Conservation (phyloP, 2,113 vertebrate genomes). For the Actenoides lindsayi region DNA sequence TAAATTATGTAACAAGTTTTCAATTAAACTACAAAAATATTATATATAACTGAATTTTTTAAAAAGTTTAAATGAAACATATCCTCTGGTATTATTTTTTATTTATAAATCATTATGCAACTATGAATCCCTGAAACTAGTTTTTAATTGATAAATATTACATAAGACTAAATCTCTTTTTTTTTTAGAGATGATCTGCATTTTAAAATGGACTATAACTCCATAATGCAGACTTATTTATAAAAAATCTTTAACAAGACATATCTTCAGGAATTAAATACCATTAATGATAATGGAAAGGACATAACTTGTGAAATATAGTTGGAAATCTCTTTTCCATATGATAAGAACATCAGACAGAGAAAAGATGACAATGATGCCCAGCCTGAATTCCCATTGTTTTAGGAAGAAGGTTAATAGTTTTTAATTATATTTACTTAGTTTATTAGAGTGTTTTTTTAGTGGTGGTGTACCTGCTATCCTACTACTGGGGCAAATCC, state of each 20-base stretch:
- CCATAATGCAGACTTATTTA: neutral
- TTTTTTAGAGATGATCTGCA: neutral
- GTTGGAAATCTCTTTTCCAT: neutral
- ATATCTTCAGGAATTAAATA: conserved; percentile 38
- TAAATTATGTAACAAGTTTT: conserved; percentile 6
- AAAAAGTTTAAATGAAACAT: conserved; percentile 10
- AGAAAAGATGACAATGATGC: neutral
- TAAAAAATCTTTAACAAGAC: conserved; percentile 41
- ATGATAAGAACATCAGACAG: neutral
- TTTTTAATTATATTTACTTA: neutral
- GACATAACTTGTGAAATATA: neutral
- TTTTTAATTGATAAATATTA: conserved; percentile 59
- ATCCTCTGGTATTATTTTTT: conserved; percentile 35
- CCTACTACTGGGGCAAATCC: neutral
- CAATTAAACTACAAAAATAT: conserved; percentile 47
- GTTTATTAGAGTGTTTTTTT: neutral
- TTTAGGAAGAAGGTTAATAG: neutral
- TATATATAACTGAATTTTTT: neutral
- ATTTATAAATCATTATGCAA: conserved; percentile 60
- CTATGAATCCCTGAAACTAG: conserved; percentile 15
- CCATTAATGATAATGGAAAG: neutral
- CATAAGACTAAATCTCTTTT: conserved; percentile 20
- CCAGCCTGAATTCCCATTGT: neutral
- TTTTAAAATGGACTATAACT: conserved; percentile 30
- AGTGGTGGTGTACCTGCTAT: neutral